Percentiles rank a stretch among this genome's conserved stretches.
phyloP scores from a whole-genome alignment of 2,797 vertebrate genomes.

The Sebastes diploproa region DNA sequence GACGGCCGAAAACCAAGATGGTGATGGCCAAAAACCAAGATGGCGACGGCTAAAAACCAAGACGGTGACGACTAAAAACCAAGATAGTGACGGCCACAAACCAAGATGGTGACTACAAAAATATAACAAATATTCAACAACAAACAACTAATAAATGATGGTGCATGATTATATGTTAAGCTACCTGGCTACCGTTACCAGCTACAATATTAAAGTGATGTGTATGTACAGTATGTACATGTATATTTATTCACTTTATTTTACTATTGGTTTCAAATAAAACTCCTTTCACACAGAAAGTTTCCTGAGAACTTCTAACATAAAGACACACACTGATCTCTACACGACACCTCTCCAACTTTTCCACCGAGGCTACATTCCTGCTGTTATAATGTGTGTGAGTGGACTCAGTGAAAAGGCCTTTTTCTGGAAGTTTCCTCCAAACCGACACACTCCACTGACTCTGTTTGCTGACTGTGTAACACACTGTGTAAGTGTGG shows the following conservation, averaged over 20 bases:
- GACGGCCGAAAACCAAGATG: too few relatives aligned
- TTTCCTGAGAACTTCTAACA: not conserved
- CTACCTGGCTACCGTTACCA: too few relatives aligned
- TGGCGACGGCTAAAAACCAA: accelerated
- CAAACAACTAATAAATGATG: too few relatives aligned
- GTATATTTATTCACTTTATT: too few relatives aligned
- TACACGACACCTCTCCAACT: slow-evolving; percentile 8
- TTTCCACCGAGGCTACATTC: not conserved
- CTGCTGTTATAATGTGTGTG: slow-evolving; percentile 11
- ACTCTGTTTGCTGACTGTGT: slow-evolving; percentile 45
- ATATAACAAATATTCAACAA: too few relatives aligned
- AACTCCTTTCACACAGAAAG: not conserved
- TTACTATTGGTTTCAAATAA: not conserved
- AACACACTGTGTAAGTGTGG: not conserved
- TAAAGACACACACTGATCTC: not conserved
- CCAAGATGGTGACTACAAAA: too few relatives aligned
- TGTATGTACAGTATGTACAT: too few relatives aligned
- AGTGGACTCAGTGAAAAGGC: slow-evolving; percentile 32
- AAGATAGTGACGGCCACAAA: too few relatives aligned
- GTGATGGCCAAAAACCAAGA: not conserved
- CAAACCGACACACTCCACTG: slow-evolving; percentile 55
- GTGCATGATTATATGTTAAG: too few relatives aligned
- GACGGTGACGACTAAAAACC: accelerated
- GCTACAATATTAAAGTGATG: too few relatives aligned
- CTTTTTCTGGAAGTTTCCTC: slow-evolving; percentile 52